A percentile compares a stretch with the other conserved stretches of the same genome.
These are phyloP conservation scores for Temnothorax ravouxi DNA, from an alignment of 2,888 invertebrate genomes.

Conservation along the genomic window DNA sequence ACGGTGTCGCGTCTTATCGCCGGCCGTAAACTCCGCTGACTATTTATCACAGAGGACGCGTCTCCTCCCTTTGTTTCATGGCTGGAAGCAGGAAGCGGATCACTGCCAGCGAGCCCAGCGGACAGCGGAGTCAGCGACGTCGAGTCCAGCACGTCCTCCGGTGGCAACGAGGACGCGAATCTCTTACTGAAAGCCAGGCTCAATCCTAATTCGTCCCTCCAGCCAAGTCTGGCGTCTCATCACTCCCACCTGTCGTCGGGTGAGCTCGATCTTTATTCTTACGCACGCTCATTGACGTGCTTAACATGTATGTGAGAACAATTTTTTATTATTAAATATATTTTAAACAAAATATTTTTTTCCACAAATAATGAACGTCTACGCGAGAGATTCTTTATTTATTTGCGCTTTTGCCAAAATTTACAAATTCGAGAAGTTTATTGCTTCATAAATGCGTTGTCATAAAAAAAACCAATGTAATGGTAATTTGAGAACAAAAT, in stretches of 20 bases:
- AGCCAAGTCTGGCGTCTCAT: constrained; percentile 84
- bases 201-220: constrained; percentile 89
- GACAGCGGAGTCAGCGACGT: constrained; percentile 99
- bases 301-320: not conserved
- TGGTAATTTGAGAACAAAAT: not conserved
- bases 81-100: constrained; percentile 88
- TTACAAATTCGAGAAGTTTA: not conserved
- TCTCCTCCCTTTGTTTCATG: constrained; percentile 63
- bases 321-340: not conserved
- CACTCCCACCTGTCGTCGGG: constrained; percentile 85
- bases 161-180: constrained; percentile 87
- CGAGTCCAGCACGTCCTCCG: constrained; percentile 95
- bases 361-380: not conserved
- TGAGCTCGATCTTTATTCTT: constrained; percentile 69
- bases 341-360: not conserved
- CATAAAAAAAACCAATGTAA: not conserved
- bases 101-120: constrained; percentile 98
- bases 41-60: constrained; percentile 50
- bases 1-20: constrained; percentile 47
- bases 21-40: constrained; percentile 22
- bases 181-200: constrained; percentile 92
- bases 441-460: not conserved
- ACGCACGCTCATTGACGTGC: not conserved
- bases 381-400: not conserved
- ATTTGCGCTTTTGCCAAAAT: not conserved